Base-by-base conservation (phyloP, 2,888 invertebrate species). In the Lycophotia porphyrea region DNA sequence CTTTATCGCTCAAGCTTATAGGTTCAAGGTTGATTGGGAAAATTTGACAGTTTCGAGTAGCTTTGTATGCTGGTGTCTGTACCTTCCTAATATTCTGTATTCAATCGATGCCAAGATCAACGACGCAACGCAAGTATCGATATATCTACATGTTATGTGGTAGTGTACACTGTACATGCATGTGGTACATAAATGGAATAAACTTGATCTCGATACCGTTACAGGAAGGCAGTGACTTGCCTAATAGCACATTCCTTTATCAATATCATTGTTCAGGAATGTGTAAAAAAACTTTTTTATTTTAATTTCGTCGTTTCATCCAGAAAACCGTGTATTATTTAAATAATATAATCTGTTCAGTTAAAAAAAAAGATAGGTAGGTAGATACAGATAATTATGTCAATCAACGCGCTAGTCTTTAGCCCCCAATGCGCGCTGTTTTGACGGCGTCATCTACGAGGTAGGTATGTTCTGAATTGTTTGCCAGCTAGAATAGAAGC, bases 111-210 rank as follows among this genome's bases (percentile, higher is more conserved):
- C 9, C 27, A 47, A 34, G 13, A 64, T 31, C n/a, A 31, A 31
- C 39, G 61, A 39, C 61, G 60, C 74, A 52, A 49, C 49, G 24
- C 52, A 27, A 55, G 15, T 27, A 42, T 49, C 74, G 21, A 74
- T 64, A 27, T 11, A 34, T 2, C 5, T 5, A 55, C n/a, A n/a
- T 63, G 15, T 36, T 15, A 36, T 36, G 27, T n/a, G 5, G 42
- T 34, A 52, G 13, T 9, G 71, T 58, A n/a, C 18, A 24, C 21
- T 68, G 61, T 31, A 55, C 34, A 73, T 72, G 36, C 73, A 72
- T 73, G 55, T 42, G 63, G 75, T 63, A 47, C 66, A 36, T 65
- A 64, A 75, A 47, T 49, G 76, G 49, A 65, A 65, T 65, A 27
- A 27, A 64, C 74, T 74, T 74, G 47, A 75, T 76, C 74, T 64